Evolutionary conservation across 2,113 vertebrate species (phyloP).

Genomic region (Meles meles): DNA sequence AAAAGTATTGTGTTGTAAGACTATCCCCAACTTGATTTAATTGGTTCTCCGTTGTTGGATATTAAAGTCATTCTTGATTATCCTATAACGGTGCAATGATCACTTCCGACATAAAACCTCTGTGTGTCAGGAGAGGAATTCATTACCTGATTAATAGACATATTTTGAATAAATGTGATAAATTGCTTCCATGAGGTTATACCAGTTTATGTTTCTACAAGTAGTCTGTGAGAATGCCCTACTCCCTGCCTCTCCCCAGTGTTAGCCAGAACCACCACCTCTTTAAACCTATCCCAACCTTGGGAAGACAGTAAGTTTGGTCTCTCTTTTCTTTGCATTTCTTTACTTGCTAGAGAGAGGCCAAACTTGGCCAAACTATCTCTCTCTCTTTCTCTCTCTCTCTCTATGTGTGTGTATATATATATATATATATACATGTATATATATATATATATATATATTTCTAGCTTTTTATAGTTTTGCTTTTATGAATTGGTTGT

Average conservation of each 20-base stretch:
- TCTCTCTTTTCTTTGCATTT: background rate
- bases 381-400: too few species aligned
- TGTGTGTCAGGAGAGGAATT: background rate
- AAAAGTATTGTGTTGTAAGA: background rate
- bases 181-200: background rate
- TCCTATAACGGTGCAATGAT: background rate
- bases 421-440: too few species aligned
- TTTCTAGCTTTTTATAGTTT: background rate
- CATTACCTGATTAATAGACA: background rate
- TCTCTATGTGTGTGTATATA: too few species aligned
- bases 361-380: too few species aligned
- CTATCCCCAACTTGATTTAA: background rate
- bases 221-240: fast-evolving
- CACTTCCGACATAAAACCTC: background rate
- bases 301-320: background rate
- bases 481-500: background rate
- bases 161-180: background rate
- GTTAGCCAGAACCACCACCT: too few species aligned
- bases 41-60: background rate
- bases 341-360: background rate
- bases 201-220: fast-evolving
- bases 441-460: too few species aligned
- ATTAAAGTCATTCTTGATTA: background rate
- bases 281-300: background rate
- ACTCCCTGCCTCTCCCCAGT: fast-evolving